Conservation (phyloP, 2,797 vertebrate species). For the Brachyrhaphis roseni region DNA sequence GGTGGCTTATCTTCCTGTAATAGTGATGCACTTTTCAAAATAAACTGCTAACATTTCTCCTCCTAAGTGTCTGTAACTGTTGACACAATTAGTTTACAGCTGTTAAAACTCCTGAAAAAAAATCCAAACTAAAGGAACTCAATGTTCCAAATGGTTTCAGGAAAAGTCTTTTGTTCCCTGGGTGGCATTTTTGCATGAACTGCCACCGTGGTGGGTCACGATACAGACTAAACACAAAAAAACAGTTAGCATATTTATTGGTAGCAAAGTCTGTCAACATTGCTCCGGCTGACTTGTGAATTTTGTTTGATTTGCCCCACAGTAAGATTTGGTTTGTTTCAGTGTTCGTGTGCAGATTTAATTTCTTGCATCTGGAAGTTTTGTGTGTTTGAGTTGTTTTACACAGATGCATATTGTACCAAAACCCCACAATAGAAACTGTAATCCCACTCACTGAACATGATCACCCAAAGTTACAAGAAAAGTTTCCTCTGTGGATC, state of each 20-base stretch:
- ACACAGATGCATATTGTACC: neutral
- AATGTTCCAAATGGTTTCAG: neutral
- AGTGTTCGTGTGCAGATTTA: neutral
- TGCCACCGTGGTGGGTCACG: neutral
- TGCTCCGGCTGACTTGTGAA: neutral
- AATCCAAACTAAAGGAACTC: neutral
- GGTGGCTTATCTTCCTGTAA: neutral
- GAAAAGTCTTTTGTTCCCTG: neutral
- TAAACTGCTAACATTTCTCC: neutral
- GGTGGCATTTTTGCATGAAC: neutral
- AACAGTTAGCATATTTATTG: neutral
- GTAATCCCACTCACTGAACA: neutral
- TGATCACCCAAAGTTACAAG: neutral
- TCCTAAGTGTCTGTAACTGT: neutral
- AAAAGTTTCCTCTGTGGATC: neutral
- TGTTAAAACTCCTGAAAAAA: neutral
- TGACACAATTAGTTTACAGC: neutral
- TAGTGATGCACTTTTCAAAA: neutral
- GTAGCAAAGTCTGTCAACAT: neutral
- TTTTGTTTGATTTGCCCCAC: neutral
- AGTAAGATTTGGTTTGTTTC: neutral
- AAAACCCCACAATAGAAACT: neutral
- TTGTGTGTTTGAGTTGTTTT: neutral
- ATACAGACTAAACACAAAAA: conserved; percentile 11
- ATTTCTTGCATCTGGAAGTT: neutral